Base-by-base conservation (phyloP, 2,888 invertebrate species). In the Resseliella maxima region DNA sequence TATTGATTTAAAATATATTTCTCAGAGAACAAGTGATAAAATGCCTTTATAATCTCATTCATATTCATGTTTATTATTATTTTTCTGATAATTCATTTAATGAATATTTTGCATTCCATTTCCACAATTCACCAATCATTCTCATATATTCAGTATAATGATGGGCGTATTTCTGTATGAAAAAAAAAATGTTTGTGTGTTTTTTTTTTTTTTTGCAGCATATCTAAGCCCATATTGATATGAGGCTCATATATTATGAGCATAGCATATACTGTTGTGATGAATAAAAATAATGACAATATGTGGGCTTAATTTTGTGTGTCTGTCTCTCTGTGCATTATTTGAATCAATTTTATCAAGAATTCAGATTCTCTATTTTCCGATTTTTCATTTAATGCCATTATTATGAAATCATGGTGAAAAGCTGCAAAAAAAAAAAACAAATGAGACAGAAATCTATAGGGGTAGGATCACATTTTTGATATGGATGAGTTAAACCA, bases 201-300 rank as follows among this genome's bases (percentile, higher is more conserved):
- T 12, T 41, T 12, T 41, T 12, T 41, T 12, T 41, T 12, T 41
- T 24, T 59, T 24, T 59, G 10, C 50, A 59, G 15, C 72, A 27
- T 31, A 31, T 72, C 27, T 72, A 35, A 72, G 12, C 27, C 31
- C 72, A 31, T 72, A 35, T 72, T 31, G 31, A 72, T 27, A 72
- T 72, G n/a, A 15, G 15, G 27, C 31, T 72, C 72, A 15, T 35
- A 31, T 72, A 15, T 31, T 35, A 72, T 35, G 18, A 50, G 27
- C 27, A 27, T 59, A 12, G 31, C 18, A 24, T 24, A 18, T 27
- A 59, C 59, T 59, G 12, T 27, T 59, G 59, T 72, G 72, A 72
- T 72, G 31, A 72, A 35, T 35, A 72, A 72, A 72, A 72, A 72
- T 72, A 72, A 31, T 72, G 72, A 15, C 31, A 31, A 72, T 72